Evolutionary conservation across 2,888 invertebrate genomes (phyloP).

Genomic region (Tipula lateralis): DNA sequence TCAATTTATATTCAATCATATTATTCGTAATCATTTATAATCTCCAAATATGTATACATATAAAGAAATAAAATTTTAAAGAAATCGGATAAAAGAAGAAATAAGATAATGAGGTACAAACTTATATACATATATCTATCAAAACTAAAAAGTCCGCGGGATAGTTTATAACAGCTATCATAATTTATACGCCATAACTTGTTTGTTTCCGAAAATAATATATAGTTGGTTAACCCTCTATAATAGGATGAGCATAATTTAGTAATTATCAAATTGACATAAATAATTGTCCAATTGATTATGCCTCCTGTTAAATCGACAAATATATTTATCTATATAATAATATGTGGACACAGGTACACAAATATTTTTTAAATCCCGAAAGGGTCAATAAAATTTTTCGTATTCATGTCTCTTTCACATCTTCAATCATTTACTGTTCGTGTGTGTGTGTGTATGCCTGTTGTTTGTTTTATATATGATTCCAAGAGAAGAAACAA

Average conservation of each 20-base stretch:
- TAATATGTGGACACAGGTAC: neutral
- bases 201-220: neutral
- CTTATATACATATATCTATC: neutral
- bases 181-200: constrained; percentile 9
- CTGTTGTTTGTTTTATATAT: neutral
- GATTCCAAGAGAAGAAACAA: neutral
- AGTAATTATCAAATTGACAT: neutral
- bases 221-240: neutral
- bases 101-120: neutral
- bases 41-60: neutral
- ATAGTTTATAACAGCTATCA: neutral
- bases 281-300: neutral
- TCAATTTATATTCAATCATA: constrained; percentile 11
- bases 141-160: neutral
- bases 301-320: neutral
- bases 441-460: neutral
- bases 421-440: neutral
- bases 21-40: neutral
- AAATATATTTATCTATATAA: neutral
- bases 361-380: neutral
- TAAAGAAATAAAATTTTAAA: neutral
- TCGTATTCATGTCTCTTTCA: neutral
- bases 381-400: neutral
- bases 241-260: neutral
- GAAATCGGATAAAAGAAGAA: neutral